phyloP scores from a whole-genome alignment of 2,113 vertebrate species.

The Mus pahari region DNA sequence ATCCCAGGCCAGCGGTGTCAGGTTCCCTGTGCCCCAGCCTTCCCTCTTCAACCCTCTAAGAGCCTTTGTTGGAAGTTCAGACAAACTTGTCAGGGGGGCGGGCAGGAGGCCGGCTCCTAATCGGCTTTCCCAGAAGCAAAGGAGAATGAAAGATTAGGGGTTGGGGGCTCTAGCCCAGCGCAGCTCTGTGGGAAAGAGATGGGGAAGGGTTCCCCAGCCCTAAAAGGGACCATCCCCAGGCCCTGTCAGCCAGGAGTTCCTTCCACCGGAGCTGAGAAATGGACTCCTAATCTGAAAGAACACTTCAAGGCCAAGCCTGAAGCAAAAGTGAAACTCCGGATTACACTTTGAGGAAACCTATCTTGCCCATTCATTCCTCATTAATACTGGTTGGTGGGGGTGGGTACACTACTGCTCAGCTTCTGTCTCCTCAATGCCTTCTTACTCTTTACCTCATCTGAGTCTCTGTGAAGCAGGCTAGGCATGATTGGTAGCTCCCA shows the following conservation, averaged over 20 bases:
- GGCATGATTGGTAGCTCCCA: not conserved
- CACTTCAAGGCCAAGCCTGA: not conserved
- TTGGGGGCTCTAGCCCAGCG: conserved; percentile 24
- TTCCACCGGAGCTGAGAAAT: not conserved
- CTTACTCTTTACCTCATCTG: not conserved
- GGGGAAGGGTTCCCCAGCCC: conserved; percentile 2
- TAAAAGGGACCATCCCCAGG: not conserved
- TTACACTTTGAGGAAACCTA: not conserved
- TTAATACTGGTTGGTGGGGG: not conserved
- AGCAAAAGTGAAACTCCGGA: not conserved
- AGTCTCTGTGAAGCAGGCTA: not conserved
- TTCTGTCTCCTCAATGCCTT: not conserved
- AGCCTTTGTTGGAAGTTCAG: conserved; percentile 78
- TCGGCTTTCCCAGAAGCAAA: conserved; percentile 82
- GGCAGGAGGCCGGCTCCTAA: conserved; percentile 77
- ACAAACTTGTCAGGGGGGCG: conserved; percentile 73
- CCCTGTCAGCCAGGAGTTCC: conserved; percentile 4
- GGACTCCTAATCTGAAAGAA: conserved; percentile 3
- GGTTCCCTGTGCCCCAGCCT: conserved; percentile 69
- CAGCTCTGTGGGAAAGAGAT: conserved; percentile 69
- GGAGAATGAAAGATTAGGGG: conserved; percentile 68
- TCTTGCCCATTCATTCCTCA: not conserved
- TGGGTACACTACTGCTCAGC: not conserved
- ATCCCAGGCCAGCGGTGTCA: conserved; percentile 70
- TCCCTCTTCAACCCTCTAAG: conserved; percentile 70